A percentile compares a stretch with the other conserved stretches of the same genome.
Evolutionary conservation across 2,113 vertebrate species (phyloP).

Genomic region (Lagopus muta): DNA sequence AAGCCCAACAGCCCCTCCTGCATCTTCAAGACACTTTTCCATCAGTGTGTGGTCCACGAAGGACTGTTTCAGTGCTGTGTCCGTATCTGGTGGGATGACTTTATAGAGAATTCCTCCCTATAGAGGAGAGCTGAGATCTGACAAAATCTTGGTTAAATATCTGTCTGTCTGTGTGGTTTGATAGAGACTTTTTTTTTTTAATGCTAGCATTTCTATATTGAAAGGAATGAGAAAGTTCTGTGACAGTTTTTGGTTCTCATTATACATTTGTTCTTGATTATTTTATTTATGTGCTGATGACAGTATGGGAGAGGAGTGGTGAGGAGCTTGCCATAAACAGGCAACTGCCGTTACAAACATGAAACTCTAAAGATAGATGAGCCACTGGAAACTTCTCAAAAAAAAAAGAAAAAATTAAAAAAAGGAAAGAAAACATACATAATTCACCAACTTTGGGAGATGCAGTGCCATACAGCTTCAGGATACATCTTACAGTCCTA

Average conservation of each 20-base stretch:
- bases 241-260: neutral
- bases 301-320: neutral
- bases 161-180: neutral
- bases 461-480: neutral
- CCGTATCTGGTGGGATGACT: neutral
- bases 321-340: neutral
- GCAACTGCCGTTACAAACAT: neutral
- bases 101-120: neutral
- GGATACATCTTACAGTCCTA: neutral
- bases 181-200: neutral
- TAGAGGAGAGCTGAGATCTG: neutral
- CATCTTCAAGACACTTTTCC: neutral
- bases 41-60: neutral
- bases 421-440: neutral
- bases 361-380: neutral
- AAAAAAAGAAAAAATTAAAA: neutral
- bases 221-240: neutral
- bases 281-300: neutral
- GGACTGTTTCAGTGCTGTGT: neutral
- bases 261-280: neutral
- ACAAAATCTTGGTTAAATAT: neutral
- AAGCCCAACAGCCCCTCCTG: neutral
- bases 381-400: neutral
- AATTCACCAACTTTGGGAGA: neutral
- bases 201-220: neutral